Evolutionary conservation across 2,797 vertebrate genomes (phyloP), one percentile per base, ranked within the genome.

Genomic region (Vireo griseus): DNA sequence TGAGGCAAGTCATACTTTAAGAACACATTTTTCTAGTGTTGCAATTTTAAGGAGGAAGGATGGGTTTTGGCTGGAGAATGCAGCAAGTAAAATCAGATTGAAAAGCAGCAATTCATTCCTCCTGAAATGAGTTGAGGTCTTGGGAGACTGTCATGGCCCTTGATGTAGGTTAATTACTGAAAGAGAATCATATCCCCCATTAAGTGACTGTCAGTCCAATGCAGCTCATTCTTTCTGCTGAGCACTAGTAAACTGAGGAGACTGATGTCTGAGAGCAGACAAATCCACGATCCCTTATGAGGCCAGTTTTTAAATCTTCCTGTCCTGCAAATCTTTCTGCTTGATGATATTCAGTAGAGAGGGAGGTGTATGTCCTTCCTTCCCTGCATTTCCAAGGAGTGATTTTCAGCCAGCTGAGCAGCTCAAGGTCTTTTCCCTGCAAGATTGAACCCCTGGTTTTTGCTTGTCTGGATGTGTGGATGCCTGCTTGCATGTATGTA

Each of bases 361-460:
- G 16, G 40, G 42, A 73, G 10, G 15, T 0, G 0, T 13, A 0
- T 5, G 14, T 57, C 47, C 19, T 31, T 42, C 13, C 42, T 52
- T 66, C 51, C 74, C 52, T 2, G 0, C 3, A 0, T 39, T 79
- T 72, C 65, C 61, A 18, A 20, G 4, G 11, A 18, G n/a, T 45
- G 54, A 19, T 55, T 62, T 78, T 42, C 51, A 66, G 87, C 66
- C 19, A 47, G 52, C 73, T 80, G 50, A 85, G 74, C 75, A 47
- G 77, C 50, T 85, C 68, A 11, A 16, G 39, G 59, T 72, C 47
- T 54, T 84, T 85, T 28, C 62, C 66, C 31, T 57, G 58, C 12
- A 8, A 37, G 61, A 42, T 3, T 18, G 25, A 39, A 8, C 6
- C 12, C 14, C 35, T 37, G 7, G 40, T 51, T 88, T 63, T 17